Evolutionary conservation across 2,113 vertebrate genomes (phyloP).

Genomic region (Symphodus melops): DNA sequence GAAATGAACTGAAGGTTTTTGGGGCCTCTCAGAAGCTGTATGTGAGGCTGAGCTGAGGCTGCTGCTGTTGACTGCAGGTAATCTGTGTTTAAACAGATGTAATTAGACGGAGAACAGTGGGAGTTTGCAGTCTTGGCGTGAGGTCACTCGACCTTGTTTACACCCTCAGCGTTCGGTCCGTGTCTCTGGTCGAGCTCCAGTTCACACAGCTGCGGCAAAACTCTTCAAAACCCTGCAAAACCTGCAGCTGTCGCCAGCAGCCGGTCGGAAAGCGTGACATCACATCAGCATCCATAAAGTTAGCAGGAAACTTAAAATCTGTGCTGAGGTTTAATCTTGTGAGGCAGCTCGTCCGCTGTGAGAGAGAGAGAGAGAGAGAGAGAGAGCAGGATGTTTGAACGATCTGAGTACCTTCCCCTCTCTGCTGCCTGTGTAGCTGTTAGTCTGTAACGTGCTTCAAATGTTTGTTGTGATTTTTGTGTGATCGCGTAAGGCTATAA

Average conservation of each 20-base stretch:
- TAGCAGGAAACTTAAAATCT: neutral
- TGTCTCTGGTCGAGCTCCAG: constrained; percentile 23
- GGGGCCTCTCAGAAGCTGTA: neutral
- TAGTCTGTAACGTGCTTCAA: constrained; percentile 23
- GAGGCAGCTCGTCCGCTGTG: neutral
- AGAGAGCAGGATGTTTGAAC: constrained; percentile 6
- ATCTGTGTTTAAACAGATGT: constrained; percentile 41
- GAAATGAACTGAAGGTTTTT: neutral
- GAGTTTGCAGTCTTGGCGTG: neutral
- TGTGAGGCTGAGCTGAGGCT: neutral
- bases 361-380: neutral
- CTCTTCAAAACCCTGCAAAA: neutral
- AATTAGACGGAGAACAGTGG: constrained; percentile 10
- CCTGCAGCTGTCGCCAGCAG: constrained; percentile 26
- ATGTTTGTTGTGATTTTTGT: constrained; percentile 44
- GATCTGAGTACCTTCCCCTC: neutral
- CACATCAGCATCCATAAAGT: neutral
- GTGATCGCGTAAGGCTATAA: constrained; percentile 20
- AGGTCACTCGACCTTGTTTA: constrained; percentile 20
- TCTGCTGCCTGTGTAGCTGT: constrained; percentile 19
- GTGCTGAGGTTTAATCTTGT: neutral
- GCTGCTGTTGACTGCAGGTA: neutral
- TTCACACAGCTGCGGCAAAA: neutral
- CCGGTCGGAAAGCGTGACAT: neutral
- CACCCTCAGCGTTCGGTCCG: constrained; percentile 8